These are phyloP conservation scores for Cheilosia scutellata DNA, from an alignment of 2,888 invertebrate species.

Conservation along the genomic window DNA sequence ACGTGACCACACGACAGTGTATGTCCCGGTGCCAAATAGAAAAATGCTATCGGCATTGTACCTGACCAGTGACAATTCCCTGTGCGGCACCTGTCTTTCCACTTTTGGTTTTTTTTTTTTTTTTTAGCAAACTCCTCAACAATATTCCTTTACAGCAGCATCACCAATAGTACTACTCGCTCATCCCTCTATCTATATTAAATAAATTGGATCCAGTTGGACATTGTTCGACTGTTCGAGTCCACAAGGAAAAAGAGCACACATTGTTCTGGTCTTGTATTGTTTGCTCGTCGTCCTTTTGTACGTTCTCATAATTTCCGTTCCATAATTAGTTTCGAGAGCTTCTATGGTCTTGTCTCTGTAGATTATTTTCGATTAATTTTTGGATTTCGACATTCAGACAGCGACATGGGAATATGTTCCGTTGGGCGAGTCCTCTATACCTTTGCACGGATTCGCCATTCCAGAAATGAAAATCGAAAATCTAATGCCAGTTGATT, in stretches of 20 bases:
- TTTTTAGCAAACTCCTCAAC: constrained; percentile 28
- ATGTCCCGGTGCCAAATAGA: background rate
- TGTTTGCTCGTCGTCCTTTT: constrained; percentile 40
- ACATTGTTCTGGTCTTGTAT: constrained; percentile 41
- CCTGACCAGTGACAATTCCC: constrained; percentile 57
- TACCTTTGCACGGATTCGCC: background rate
- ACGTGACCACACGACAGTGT: background rate
- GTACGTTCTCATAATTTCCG: constrained; percentile 71
- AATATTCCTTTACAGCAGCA: constrained; percentile 16
- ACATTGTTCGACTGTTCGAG: constrained; percentile 50
- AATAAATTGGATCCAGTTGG: constrained; percentile 65
- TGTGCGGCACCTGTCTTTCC: constrained; percentile 34
- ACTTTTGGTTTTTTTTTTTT: background rate
- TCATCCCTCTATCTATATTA: constrained; percentile 27
- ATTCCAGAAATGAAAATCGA: constrained; percentile 1
- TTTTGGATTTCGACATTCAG: constrained; percentile 41
- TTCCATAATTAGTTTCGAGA: constrained; percentile 73
- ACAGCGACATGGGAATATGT: constrained; percentile 26
- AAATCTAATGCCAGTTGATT: constrained; percentile 48
- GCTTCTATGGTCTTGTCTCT: constrained; percentile 41
- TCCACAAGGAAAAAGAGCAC: constrained; percentile 37
- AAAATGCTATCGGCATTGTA: constrained; percentile 2
- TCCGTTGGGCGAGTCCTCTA: background rate
- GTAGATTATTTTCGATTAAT: constrained; percentile 61
- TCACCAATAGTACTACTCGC: constrained; percentile 1